Percentiles rank a stretch among this genome's conserved stretches.
phyloP scores from a whole-genome alignment of 2,888 invertebrate species.

The Dryococelus australis region DNA sequence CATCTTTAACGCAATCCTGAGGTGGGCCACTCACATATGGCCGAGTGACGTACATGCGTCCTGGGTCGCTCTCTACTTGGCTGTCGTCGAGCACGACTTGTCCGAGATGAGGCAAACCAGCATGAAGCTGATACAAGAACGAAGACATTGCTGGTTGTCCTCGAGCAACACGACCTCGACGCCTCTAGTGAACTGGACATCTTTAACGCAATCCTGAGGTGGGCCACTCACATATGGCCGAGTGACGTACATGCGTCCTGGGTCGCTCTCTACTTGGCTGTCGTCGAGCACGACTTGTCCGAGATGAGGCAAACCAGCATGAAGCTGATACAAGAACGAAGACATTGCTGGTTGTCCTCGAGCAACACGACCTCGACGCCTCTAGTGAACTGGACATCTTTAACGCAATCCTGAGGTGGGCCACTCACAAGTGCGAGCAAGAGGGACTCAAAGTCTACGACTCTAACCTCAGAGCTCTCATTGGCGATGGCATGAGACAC shows the following conservation, averaged over 20 bases:
- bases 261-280: not conserved
- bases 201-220: not conserved
- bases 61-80: not conserved
- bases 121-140: not conserved
- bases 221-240: not conserved
- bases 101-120: too few relatives aligned
- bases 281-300: not conserved
- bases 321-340: not conserved
- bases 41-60: not conserved
- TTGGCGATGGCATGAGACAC: not conserved
- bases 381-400: not conserved
- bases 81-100: not conserved
- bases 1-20: not conserved
- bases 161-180: not conserved
- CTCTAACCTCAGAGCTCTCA: not conserved
- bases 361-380: not conserved
- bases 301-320: too few relatives aligned
- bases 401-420: not conserved
- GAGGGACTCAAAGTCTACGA: not conserved
- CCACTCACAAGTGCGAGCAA: not conserved
- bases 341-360: not conserved
- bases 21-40: too few relatives aligned
- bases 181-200: not conserved
- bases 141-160: not conserved
- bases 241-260: not conserved